phyloP scores from a whole-genome alignment of 2,113 vertebrate species.

The Hippocampus barbouri region DNA sequence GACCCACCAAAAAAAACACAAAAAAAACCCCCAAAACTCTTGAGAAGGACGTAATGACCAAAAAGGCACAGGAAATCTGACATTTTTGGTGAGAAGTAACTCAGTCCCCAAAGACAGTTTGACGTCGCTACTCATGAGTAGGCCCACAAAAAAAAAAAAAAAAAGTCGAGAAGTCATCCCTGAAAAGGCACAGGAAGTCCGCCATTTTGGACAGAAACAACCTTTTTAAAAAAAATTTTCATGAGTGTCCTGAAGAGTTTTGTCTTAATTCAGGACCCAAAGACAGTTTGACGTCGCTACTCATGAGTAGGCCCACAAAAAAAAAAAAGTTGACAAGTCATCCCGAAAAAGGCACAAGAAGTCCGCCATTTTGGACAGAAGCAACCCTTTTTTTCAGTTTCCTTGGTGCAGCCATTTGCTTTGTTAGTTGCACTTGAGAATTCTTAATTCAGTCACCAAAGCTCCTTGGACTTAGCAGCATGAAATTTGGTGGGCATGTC shows the following conservation, averaged over 20 bases:
- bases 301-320: no score
- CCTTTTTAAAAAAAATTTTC: no score
- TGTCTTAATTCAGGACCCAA: background rate
- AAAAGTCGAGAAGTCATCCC: background rate
- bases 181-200: background rate
- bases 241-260: background rate
- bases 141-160: background rate
- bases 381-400: no score
- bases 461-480: background rate
- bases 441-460: background rate
- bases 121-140: background rate
- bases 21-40: no score
- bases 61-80: no score
- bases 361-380: background rate
- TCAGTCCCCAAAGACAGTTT: background rate
- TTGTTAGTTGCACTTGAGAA: no score
- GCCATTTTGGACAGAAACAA: background rate
- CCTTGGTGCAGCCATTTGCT: no score
- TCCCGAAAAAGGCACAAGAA: background rate
- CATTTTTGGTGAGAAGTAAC: no score
- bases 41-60: no score
- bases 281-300: background rate
- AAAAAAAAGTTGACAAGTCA: no score
- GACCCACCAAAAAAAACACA: no score
- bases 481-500: background rate